These are phyloP conservation scores for Idris sp. DNA, from an alignment of 1,140 invertebrate species.

Conservation along the genomic window DNA sequence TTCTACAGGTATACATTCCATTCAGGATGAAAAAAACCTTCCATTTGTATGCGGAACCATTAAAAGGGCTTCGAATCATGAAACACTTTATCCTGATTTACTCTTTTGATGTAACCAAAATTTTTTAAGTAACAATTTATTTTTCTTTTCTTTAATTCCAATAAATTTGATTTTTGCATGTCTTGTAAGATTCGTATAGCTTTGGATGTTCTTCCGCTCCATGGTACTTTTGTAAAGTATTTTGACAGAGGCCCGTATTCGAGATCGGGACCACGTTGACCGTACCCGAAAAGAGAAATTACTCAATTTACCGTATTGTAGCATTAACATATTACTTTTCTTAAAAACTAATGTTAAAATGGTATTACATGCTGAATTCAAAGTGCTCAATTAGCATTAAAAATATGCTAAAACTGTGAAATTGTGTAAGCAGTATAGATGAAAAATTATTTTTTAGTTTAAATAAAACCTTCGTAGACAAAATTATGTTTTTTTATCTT, in stretches of 20 bases:
- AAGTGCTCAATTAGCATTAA: no score
- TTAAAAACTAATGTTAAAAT: no score
- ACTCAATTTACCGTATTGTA: slow-evolving; percentile 3
- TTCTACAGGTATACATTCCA: slow-evolving; percentile 31
- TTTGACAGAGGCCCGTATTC: slow-evolving; percentile 66
- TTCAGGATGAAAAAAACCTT: slow-evolving; percentile 6
- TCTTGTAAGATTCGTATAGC: slow-evolving; percentile 28
- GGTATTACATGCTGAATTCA: no score
- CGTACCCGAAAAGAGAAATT: slow-evolving; percentile 3
- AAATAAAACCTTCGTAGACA: no score
- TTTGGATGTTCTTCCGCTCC: slow-evolving; percentile 41
- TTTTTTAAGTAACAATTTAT: slow-evolving; percentile 4
- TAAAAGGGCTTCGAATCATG: slow-evolving; percentile 12
- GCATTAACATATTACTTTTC: no score
- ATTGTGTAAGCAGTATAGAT: no score
- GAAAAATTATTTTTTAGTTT: no score
- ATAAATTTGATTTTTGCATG: slow-evolving; percentile 17
- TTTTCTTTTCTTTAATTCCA: no score
- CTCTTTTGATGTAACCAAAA: slow-evolving; percentile 12
- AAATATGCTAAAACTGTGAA: no score
- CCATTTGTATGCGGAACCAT: slow-evolving; percentile 17
- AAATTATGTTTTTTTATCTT: slow-evolving; percentile 1
- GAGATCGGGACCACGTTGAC: slow-evolving; percentile 62
- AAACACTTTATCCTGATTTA: slow-evolving; percentile 3
- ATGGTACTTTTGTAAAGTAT: slow-evolving; percentile 68